Percentiles rank a stretch among this genome's conserved stretches.
phyloP scores from a whole-genome alignment of 2,113 vertebrate species.

The Nannobrachium achirus region DNA sequence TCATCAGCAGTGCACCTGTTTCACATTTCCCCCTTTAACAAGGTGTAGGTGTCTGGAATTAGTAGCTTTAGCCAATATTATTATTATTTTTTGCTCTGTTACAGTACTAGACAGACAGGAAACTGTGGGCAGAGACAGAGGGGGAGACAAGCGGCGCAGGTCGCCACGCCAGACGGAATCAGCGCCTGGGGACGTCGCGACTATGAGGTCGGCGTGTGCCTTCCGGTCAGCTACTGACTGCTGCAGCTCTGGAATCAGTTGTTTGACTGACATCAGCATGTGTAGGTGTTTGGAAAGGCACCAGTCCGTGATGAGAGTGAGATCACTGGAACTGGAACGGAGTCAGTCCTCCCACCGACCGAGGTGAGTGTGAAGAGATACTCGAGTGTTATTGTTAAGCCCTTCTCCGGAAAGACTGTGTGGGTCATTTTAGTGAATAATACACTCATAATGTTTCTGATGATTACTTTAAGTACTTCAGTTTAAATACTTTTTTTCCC shows the following conservation, averaged over 20 bases:
- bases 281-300: constrained; percentile 72
- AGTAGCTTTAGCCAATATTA: too few species aligned
- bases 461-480: too few species aligned
- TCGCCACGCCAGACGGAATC: too few species aligned
- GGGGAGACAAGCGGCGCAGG: too few species aligned
- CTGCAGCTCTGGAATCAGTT: constrained; percentile 54
- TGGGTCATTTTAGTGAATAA: constrained; percentile 16
- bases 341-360: constrained; percentile 65
- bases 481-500: too few species aligned
- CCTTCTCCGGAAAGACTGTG: constrained; percentile 42
- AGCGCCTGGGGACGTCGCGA: too few species aligned
- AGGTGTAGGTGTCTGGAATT: constrained; percentile 76
- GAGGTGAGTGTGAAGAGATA: constrained; percentile 48
- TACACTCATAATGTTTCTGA: too few species aligned
- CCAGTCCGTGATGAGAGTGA: constrained; percentile 68
- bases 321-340: constrained; percentile 64
- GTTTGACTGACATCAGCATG: constrained; percentile 68
- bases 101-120: too few species aligned
- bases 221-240: background rate
- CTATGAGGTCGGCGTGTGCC: too few species aligned
- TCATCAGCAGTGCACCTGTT: constrained; percentile 72
- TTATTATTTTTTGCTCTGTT: too few species aligned
- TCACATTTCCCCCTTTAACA: constrained; percentile 72
- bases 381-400: constrained; percentile 42
- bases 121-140: too few species aligned